These are phyloP conservation scores for Thaumetopoea pityocampa DNA, from an alignment of 1,140 invertebrate species.

Conservation along the genomic window DNA sequence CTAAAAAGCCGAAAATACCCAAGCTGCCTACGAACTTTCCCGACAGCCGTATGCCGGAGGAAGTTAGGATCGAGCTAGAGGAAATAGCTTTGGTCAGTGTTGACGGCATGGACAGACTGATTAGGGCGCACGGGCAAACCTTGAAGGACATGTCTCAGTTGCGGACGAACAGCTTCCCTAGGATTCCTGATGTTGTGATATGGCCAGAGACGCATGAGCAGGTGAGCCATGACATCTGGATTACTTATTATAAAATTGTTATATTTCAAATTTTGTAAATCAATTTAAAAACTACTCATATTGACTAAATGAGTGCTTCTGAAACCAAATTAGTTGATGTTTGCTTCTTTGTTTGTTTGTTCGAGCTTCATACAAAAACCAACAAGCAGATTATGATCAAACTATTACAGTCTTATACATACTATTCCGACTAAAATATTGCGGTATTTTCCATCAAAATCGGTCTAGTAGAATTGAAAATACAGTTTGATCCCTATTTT, in stretches of 20 bases:
- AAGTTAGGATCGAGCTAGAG: slow-evolving; percentile 78
- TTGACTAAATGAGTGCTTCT: no score
- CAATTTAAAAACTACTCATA: no score
- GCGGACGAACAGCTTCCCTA: slow-evolving; percentile 81
- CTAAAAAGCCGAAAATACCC: slow-evolving; percentile 64
- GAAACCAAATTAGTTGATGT: no score
- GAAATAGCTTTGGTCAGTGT: slow-evolving; percentile 84
- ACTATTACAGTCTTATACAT: no score
- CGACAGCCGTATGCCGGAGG: slow-evolving; percentile 51
- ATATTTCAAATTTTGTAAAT: no score
- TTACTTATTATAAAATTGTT: slow-evolving; percentile 1
- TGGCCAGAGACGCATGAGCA: slow-evolving; percentile 93
- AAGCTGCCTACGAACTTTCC: slow-evolving; percentile 72
- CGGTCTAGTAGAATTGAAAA: no score
- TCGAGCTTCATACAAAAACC: no score
- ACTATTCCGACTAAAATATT: no score
- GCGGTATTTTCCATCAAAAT: no score
- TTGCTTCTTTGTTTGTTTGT: no score
- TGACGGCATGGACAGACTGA: slow-evolving; percentile 89
- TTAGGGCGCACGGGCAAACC: slow-evolving; percentile 96
- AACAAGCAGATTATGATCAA: no score
- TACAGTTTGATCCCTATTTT: no score
- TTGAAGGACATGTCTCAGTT: slow-evolving; percentile 92
- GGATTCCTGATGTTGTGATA: slow-evolving; percentile 95
- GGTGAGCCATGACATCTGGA: slow-evolving; percentile 72